Conservation (phyloP, 2,113 vertebrate species). For the Prunella fulvescens region DNA sequence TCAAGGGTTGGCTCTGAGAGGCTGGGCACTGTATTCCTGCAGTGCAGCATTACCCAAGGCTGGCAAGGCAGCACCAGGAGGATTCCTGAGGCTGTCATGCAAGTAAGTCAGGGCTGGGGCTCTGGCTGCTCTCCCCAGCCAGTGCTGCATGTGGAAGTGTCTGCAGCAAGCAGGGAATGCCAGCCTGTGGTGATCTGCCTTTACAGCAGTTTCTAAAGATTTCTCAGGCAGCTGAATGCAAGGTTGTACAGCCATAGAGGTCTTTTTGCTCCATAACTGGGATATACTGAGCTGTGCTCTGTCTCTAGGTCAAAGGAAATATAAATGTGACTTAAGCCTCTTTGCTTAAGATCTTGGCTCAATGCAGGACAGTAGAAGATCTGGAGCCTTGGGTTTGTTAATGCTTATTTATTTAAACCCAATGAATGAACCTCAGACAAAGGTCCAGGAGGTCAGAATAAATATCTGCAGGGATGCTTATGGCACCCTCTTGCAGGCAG, state of each 20-base stretch:
- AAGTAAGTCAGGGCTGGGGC: not conserved
- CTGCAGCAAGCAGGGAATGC: not conserved
- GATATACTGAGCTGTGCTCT: not conserved
- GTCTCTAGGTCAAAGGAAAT: slow-evolving; percentile 17
- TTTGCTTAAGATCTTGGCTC: not conserved
- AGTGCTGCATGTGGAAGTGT: not conserved
- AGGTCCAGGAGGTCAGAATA: not conserved
- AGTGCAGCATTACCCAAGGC: not conserved
- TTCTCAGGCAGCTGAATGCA: not conserved
- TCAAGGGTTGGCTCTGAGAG: not conserved
- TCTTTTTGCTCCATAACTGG: not conserved
- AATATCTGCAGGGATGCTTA: not conserved
- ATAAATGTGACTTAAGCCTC: not conserved
- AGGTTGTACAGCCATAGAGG: not conserved
- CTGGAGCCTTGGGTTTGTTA: not conserved
- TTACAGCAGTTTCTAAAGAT: not conserved
- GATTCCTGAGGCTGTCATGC: not conserved
- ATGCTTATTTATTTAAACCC: slow-evolving; percentile 22
- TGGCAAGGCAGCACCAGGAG: not conserved
- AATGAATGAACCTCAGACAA: not conserved
- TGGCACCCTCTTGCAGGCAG: not conserved
- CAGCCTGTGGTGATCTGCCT: not conserved
- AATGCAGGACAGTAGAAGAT: not conserved
- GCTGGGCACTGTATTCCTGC: not conserved
- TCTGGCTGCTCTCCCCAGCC: not conserved